Base-by-base conservation (phyloP, 1,140 invertebrate species). In the Trichoplusia ni region DNA sequence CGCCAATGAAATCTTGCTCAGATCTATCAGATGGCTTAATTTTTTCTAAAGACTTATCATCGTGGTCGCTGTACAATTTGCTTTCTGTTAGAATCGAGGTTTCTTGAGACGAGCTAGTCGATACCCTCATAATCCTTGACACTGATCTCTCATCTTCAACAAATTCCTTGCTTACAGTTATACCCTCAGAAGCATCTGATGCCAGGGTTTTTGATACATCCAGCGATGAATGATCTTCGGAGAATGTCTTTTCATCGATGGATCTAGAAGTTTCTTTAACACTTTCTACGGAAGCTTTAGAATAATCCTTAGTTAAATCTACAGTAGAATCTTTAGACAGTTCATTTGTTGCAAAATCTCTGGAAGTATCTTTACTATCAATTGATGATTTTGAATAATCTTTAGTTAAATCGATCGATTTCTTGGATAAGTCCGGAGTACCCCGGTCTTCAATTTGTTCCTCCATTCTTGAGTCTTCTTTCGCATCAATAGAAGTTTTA, bases 301-400 rank as follows among this genome's bases (percentile, higher is more conserved):
- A 90, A 65, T 77, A 84, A 51, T 90, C 88, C 79, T 90, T 90
- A 2, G 79, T 82, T 47, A 90, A 79, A 60, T 90, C 88, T 42
- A 81, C 84, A 9, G 88, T 90, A 8, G 88, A 90, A 64, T 90
- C 88, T 79, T 90, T 90, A 4, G 88, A 90, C 18, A 90, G 38
- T 64, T 90, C 88, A 72, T 90, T 90, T 18, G 88, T 89, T n/a
- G 88, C 85, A 75, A 90, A 90, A 71, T 90, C 88, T 77, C 88
- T 76, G 7, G 88, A 90, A 1, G 88, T 90, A 60, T 90, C 88
- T 74, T 90, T 90, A 69, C 88, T 90, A 61, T 90, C 88, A 44
- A 90, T 88, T 21, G 86, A 90, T 27, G 88, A 90, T 69, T 90
- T 90, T 3, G 88, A 90, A 49, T 89, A 90, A 65, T 90, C 88